Conservation (phyloP, 2,797 vertebrate species). For the Psittacula derbiana region DNA sequence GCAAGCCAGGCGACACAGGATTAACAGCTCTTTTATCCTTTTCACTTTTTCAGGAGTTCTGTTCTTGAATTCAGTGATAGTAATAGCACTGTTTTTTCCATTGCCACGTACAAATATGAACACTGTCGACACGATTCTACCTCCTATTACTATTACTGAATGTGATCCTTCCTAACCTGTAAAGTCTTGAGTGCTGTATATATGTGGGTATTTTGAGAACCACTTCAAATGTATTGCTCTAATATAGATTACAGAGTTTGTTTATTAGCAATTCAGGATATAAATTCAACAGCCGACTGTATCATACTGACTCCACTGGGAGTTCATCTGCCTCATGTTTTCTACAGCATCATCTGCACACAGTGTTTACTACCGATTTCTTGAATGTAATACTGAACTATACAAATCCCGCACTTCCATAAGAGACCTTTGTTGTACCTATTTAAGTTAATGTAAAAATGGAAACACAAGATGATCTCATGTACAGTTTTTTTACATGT, state of each 20-base stretch:
- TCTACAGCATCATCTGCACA: slow-evolving; percentile 23
- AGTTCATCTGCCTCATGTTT: slow-evolving; percentile 32
- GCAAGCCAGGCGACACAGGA: not conserved
- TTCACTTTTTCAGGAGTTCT: slow-evolving; percentile 74
- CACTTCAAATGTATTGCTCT: slow-evolving; percentile 26
- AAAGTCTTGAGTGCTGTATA: slow-evolving; percentile 23
- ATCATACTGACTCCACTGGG: slow-evolving; percentile 42
- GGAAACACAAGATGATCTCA: slow-evolving; percentile 25
- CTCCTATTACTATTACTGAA: slow-evolving; percentile 70
- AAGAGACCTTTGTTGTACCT: slow-evolving; percentile 2
- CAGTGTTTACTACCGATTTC: not conserved
- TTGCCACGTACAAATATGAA: slow-evolving; percentile 46
- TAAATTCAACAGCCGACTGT: slow-evolving; percentile 36
- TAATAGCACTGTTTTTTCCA: slow-evolving; percentile 56
- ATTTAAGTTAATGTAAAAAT: slow-evolving; percentile 58
- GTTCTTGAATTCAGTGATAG: slow-evolving; percentile 77
- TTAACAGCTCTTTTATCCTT: slow-evolving; percentile 53
- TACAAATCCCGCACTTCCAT: not conserved
- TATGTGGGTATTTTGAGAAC: slow-evolving; percentile 2
- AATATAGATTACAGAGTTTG: slow-evolving; percentile 43
- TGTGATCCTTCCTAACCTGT: slow-evolving; percentile 73
- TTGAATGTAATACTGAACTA: slow-evolving; percentile 6
- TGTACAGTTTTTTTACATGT: slow-evolving; percentile 58
- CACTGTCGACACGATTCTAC: slow-evolving; percentile 44
- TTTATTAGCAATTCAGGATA: slow-evolving; percentile 45